Percentiles rank a stretch among this genome's conserved stretches.
phyloP scores from a whole-genome alignment of 1,140 invertebrate genomes.

The Drosophila persimilis region DNA sequence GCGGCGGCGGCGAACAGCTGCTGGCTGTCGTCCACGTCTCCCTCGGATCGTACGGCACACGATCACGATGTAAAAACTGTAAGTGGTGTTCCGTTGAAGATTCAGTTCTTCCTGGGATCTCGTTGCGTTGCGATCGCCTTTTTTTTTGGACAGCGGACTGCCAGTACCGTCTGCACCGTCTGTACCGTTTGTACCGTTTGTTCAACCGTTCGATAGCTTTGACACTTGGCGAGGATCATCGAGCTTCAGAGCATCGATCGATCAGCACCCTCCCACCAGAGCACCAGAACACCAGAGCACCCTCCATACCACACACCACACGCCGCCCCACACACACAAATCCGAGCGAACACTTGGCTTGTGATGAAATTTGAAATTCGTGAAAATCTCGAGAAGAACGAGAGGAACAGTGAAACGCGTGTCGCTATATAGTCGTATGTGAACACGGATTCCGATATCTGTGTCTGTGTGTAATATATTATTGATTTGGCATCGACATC shows the following conservation, averaged over 20 bases:
- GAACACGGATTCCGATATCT: neutral
- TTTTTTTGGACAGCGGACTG: constrained; percentile 26
- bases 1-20: constrained; percentile 53
- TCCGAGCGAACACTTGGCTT: constrained; percentile 7
- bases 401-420: constrained; percentile 8
- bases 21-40: constrained; percentile 55
- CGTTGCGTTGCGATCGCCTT: constrained; percentile 65
- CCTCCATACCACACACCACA: neutral
- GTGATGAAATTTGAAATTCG: constrained; percentile 54
- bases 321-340: neutral
- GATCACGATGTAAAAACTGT: constrained; percentile 81
- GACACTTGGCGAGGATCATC: constrained; percentile 56
- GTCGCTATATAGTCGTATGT: neutral
- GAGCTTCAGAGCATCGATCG: neutral
- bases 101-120: constrained; percentile 83
- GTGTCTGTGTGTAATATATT: constrained; percentile 51
- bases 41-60: constrained; percentile 28
- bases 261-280: constrained; percentile 13
- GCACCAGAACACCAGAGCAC: no score
- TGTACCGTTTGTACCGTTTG: neutral
- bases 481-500: constrained; percentile 58
- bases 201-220: constrained; percentile 24
- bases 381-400: constrained; percentile 17
- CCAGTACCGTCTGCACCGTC: constrained; percentile 7
- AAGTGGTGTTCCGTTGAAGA: constrained; percentile 68